phyloP scores from a whole-genome alignment of 2,113 vertebrate genomes.

The Lampris megalopsis region DNA sequence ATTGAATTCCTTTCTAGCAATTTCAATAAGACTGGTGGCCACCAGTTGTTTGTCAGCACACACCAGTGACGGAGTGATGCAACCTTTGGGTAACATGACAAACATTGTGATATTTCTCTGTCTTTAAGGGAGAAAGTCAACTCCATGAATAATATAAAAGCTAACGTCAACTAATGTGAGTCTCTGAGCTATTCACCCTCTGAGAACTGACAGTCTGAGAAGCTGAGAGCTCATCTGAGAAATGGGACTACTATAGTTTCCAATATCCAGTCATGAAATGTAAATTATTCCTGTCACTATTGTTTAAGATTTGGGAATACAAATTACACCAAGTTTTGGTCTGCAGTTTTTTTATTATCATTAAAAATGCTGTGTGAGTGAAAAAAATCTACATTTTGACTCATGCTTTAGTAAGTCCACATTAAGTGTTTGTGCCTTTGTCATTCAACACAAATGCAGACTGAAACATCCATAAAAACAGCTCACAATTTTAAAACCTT shows the following conservation, averaged over 20 bases:
- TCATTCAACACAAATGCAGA: conserved; percentile 7
- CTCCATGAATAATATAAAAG: conserved; percentile 32
- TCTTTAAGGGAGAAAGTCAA: conserved; percentile 10
- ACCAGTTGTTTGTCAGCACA: background rate
- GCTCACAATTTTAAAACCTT: background rate
- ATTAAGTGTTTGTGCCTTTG: background rate
- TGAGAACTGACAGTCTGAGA: background rate
- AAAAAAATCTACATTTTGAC: background rate
- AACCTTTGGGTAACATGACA: conserved; percentile 39
- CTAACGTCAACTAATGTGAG: conserved; percentile 2
- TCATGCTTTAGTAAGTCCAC: background rate
- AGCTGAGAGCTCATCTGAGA: background rate
- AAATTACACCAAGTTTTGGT: background rate
- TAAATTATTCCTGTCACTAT: background rate
- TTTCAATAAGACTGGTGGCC: conserved; percentile 20
- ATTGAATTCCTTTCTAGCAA: conserved; percentile 30
- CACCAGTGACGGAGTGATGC: conserved; percentile 33
- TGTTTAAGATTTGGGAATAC: background rate
- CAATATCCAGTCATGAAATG: background rate
- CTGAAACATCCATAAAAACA: conserved; percentile 2
- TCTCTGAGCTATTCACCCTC: conserved; percentile 5
- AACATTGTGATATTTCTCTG: conserved; percentile 6
- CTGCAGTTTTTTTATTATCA: background rate
- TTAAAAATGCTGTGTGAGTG: no score
- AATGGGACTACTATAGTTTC: background rate